Base-by-base conservation (phyloP, 2,797 vertebrate species). In the Enteromius mattozi region DNA sequence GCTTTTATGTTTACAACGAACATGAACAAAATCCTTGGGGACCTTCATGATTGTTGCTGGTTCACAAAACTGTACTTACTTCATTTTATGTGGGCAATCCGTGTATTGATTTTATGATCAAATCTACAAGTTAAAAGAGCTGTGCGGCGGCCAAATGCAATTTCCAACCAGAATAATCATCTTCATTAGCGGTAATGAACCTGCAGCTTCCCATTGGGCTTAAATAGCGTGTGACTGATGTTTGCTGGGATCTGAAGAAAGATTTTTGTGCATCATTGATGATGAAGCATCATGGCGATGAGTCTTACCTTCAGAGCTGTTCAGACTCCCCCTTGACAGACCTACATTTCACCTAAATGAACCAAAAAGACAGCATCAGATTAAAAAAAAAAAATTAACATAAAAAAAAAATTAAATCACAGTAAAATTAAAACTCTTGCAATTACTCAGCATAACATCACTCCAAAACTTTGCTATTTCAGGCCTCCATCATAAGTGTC, bases 141-240 rank as follows among this genome's bases (percentile, higher is more conserved):
- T 3, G 1, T 21, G 42, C 0, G 27, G 16, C 5, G 0, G 56
- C 35, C 76, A 78, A 78, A 63, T 78, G 76, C 1, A 16, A 77
- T 59, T 79, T 79, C 42, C 42, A 47, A 66, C 16, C 17, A 47
- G 40, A 65, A 79, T 79, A 79, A 79, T 66, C 30, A n/a, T 65
- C 54, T 78, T 79, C 61, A 66, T 79, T 79, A 79, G 56, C 16
- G 5, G 42, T 79, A 66, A 79, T 79, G 77, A 66, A 79, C 42
- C 59, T 66, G 77, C 42, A 4, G 61, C 42, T 79, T 66, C 42
- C 27, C 42, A 14, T 47, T 35, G 21, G 61, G 61, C 47, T 66
- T 66, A 66, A 66, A 79, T 79, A 49, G 77, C 6, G 61, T 65
- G 59, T 66, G 42, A 66, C 61, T 33, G 61, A 66, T 49, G 61